A percentile compares a stretch with the other conserved stretches of the same genome.
phyloP scores from a whole-genome alignment of 2,888 invertebrate genomes.

The Osmoderma eremita region DNA sequence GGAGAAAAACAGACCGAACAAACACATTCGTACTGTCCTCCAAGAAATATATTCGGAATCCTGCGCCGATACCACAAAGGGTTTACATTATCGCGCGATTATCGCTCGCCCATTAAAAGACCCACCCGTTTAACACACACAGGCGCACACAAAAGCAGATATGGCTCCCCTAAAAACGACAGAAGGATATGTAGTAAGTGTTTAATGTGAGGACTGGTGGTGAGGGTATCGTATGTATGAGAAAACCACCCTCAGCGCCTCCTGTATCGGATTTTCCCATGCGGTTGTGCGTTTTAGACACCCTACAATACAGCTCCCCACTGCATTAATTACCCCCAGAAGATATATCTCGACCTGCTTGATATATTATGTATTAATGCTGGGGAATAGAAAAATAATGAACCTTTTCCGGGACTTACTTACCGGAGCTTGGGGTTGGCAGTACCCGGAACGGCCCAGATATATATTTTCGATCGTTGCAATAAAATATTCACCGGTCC shows the following conservation, averaged over 20 bases:
- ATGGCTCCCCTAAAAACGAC: too few relatives aligned
- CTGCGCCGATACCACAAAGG: too few relatives aligned
- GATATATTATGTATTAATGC: slow-evolving; percentile 9
- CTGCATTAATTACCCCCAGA: slow-evolving; percentile 1
- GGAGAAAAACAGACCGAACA: too few relatives aligned
- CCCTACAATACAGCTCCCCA: too few relatives aligned
- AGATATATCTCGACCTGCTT: not conserved
- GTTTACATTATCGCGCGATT: not conserved
- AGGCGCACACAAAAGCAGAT: not conserved
- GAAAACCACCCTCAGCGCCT: too few relatives aligned
- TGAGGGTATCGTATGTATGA: too few relatives aligned
- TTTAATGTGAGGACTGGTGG: too few relatives aligned
- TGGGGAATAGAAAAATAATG: slow-evolving; percentile 2
- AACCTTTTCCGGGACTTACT: not conserved
- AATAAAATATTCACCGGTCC: slow-evolving; percentile 4
- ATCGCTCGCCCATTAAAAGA: not conserved
- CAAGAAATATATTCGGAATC: too few relatives aligned
- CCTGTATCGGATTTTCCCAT: too few relatives aligned
- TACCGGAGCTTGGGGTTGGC: not conserved
- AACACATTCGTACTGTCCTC: too few relatives aligned
- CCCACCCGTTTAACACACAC: slow-evolving; percentile 6
- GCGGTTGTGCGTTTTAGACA: too few relatives aligned
- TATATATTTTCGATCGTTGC: slow-evolving; percentile 6
- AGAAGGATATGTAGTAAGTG: too few relatives aligned
- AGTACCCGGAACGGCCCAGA: not conserved